Evolutionary conservation across 1,140 invertebrate genomes (phyloP).

Genomic region (Platorchestia sp.): DNA sequence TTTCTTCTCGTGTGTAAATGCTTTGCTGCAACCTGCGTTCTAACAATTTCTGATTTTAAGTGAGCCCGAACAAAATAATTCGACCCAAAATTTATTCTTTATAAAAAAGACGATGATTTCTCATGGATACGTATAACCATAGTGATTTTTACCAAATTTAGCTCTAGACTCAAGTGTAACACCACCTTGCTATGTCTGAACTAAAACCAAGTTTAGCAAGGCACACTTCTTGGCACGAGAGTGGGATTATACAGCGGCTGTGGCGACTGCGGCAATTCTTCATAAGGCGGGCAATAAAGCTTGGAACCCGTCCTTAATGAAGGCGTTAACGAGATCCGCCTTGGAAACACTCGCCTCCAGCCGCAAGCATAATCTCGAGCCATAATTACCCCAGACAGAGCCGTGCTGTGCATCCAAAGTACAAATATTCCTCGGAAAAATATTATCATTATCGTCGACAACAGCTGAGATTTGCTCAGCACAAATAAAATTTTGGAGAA

Average conservation of each 20-base stretch:
- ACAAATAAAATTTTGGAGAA: background rate
- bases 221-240: background rate
- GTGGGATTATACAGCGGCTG: background rate
- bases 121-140: no score
- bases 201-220: background rate
- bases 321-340: conserved; percentile 4
- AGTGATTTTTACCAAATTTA: background rate
- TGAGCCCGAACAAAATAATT: background rate
- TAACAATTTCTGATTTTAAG: no score
- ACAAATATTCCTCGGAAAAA: background rate
- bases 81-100: background rate
- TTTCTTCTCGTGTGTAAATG: background rate
- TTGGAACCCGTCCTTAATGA: background rate
- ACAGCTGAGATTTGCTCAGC: background rate
- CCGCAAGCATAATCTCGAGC: background rate
- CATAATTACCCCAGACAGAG: background rate
- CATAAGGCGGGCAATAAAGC: conserved; percentile 6
- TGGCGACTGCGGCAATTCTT: background rate
- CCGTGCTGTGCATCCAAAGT: background rate
- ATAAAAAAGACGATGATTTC: no score
- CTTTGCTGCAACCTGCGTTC: background rate
- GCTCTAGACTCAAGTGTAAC: background rate
- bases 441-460: background rate
- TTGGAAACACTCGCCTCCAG: background rate
- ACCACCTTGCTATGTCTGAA: background rate